Conservation (phyloP, 1,140 invertebrate genomes). For the Leucophenga varia region DNA sequence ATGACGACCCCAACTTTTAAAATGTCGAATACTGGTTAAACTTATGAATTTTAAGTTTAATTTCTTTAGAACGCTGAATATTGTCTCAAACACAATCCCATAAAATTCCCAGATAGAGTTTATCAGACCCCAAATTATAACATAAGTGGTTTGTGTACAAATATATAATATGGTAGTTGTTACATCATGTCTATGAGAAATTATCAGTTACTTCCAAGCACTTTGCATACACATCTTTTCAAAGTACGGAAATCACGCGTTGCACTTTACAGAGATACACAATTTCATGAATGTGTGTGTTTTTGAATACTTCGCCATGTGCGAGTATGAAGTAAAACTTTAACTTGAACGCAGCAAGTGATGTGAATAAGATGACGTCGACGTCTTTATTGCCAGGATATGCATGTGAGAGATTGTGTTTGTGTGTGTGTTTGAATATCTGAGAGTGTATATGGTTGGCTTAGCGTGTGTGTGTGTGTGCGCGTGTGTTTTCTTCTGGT, state of each 20-base stretch:
- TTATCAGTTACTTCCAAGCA: conserved; percentile 55
- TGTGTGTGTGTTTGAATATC: conserved; percentile 15
- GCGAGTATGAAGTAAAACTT: conserved; percentile 43
- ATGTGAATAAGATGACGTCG: conserved; percentile 6
- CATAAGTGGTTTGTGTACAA: too few species aligned
- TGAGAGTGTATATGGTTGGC: conserved; percentile 14
- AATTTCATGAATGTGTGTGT: conserved; percentile 12
- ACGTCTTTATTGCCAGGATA: conserved; percentile 39
- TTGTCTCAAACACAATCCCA: too few species aligned
- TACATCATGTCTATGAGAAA: too few species aligned
- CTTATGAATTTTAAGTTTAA: too few species aligned
- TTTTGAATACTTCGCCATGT: too few species aligned
- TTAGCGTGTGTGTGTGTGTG: conserved; percentile 13
- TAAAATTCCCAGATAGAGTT: too few species aligned
- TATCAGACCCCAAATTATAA: conserved; percentile 5
- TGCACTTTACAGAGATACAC: conserved; percentile 20
- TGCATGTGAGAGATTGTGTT: conserved; percentile 12
- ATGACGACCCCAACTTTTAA: too few species aligned
- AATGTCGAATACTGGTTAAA: too few species aligned
- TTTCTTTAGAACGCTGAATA: too few species aligned
- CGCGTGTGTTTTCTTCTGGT: conserved; percentile 10
- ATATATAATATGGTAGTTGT: too few species aligned
- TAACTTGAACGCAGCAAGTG: conserved; percentile 33
- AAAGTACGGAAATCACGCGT: conserved; percentile 50
- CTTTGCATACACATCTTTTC: conserved; percentile 49